phyloP scores from a whole-genome alignment of 2,797 vertebrate genomes.

The Tinamus major region DNA sequence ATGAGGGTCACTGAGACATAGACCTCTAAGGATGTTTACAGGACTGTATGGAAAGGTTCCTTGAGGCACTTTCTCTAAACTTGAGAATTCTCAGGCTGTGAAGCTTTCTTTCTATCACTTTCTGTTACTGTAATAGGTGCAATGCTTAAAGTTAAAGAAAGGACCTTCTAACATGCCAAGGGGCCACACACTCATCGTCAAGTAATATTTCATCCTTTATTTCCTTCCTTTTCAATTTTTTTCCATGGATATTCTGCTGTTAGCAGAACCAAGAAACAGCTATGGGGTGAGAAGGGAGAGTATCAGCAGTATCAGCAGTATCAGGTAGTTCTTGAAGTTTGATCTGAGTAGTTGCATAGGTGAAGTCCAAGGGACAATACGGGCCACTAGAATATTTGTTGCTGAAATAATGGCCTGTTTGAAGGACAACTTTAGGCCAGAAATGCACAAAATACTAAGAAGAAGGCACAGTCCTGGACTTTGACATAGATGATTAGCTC shows the following conservation, averaged over 20 bases:
- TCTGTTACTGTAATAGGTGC: neutral
- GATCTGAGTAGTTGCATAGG: constrained; percentile 46
- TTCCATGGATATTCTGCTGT: constrained; percentile 9
- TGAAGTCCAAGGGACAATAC: constrained; percentile 51
- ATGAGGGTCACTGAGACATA: neutral
- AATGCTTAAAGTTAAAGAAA: constrained; percentile 16
- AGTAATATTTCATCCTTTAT: constrained; percentile 1
- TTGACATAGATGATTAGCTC: neutral
- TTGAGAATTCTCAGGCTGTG: neutral
- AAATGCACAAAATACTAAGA: neutral
- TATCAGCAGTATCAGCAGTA: constrained; percentile 36
- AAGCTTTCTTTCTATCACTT: neutral
- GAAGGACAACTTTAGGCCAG: neutral
- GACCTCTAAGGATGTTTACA: neutral
- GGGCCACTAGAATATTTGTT: neutral
- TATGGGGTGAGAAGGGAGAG: neutral
- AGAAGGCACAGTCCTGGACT: neutral
- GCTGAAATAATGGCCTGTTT: neutral
- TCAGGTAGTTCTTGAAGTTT: constrained; percentile 44
- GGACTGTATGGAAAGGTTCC: neutral
- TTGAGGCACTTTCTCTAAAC: neutral
- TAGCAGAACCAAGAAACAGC: constrained; percentile 24
- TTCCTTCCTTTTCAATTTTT: neutral
- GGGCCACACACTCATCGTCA: neutral
- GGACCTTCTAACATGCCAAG: neutral